Base-by-base conservation (phyloP, 2,113 vertebrate genomes). In the Pycnonotus jocosus region DNA sequence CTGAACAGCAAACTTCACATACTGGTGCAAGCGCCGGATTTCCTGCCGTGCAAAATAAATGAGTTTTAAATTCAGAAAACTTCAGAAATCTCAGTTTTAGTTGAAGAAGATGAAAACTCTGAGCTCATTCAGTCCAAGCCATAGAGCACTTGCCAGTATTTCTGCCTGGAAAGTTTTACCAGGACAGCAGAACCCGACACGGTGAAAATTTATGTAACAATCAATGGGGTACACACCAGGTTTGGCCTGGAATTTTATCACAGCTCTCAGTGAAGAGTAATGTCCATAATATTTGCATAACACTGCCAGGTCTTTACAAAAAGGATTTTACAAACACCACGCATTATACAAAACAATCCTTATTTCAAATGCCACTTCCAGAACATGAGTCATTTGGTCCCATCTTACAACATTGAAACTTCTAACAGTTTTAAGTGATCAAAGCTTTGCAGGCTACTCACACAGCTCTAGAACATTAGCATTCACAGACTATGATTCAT, bases 21-120 rank as follows among this genome's bases (percentile, higher is more conserved):
- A 99, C 81, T 99, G 99, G 93, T 99, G 99, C 74, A 99, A 96
- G 86, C 98, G 98, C 16, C 99, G 98, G 38, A 99, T 99, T 93
- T 99, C 99, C 99, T 99, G 90, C 45, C 24, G 15, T 3, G 61
- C 13, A 84, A 66, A 57, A 73, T 4, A 76, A 93, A 17, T 15
- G 30, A 72, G 48, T 31, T 77, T 85, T 58, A 31, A 58, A 79
- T 33, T 65, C 19, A 38, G 38, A 38, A 38, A 38, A 38, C n/a
- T 84, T 51, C 45, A 71, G n/a, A 79, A 37, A 90, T 53, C 44
- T 44, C 81, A n/a, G 15, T 42, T 30, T 38, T 58, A 53, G 24
- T 3, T 57, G 85, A 87, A 83, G 44, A 93, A 57, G 69, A 12
- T 71, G 54, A 78, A 92, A 68, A 93, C 9, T 21, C 37, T 44